A percentile compares a stretch with the other conserved stretches of the same genome.
Conservation (phyloP, 2,797 vertebrate species). For the Arrhamphus sclerolepis region DNA sequence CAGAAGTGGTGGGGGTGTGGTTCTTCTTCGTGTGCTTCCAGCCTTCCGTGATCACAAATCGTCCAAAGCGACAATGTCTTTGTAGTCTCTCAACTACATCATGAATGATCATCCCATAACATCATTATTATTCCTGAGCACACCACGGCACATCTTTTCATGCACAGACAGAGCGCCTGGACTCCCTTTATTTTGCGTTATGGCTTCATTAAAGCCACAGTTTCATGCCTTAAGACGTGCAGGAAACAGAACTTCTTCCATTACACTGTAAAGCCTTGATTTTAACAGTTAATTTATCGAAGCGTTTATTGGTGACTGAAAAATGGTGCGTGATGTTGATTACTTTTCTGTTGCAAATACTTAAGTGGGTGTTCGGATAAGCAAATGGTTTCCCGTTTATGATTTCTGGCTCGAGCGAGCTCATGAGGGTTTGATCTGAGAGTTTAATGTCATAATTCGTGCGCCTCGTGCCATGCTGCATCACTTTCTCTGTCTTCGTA, state of each 20-base stretch:
- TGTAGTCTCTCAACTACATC: constrained; percentile 65
- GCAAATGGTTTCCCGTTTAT: constrained; percentile 64
- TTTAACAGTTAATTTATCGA: constrained; percentile 64
- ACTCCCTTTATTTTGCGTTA: constrained; percentile 61
- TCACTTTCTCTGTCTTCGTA: constrained; percentile 61
- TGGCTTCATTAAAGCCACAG: constrained; percentile 57
- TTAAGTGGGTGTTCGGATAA: constrained; percentile 62
- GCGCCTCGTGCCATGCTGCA: constrained; percentile 66
- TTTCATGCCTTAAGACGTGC: constrained; percentile 55
- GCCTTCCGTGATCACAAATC: constrained; percentile 36
- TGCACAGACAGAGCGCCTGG: constrained; percentile 52
- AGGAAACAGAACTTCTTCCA: constrained; percentile 54
- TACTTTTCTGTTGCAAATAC: constrained; percentile 66
- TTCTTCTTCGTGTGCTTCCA: constrained; percentile 39
- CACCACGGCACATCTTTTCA: constrained; percentile 57
- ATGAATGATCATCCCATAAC: constrained; percentile 62
- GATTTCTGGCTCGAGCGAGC: constrained; percentile 61
- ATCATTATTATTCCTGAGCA: constrained; percentile 69
- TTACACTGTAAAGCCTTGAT: constrained; percentile 55
- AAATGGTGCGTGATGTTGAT: constrained; percentile 57
- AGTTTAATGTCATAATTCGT: constrained; percentile 74
- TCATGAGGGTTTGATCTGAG: constrained; percentile 69
- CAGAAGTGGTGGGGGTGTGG: constrained; percentile 59
- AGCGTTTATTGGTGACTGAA: constrained; percentile 63
- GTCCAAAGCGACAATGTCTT: constrained; percentile 57